phyloP scores from a whole-genome alignment of 2,888 invertebrate genomes.

The Ctenicera cuprea region DNA sequence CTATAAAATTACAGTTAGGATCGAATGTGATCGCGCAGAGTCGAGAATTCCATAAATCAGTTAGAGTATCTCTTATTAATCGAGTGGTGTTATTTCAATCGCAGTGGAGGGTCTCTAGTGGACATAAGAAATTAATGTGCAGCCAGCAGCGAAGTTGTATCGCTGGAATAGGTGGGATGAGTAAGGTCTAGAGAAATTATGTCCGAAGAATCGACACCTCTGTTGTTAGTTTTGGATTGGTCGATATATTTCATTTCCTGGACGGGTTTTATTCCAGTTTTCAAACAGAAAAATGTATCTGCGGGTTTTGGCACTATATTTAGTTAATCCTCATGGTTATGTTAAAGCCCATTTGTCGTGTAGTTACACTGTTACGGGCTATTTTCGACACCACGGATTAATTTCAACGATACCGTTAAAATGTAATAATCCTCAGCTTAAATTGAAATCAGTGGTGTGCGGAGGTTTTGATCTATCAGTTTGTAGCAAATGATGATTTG shows the following conservation, averaged over 20 bases:
- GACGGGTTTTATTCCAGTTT: not conserved
- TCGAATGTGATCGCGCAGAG: conserved; percentile 8
- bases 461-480: conserved; percentile 24
- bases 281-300: not conserved
- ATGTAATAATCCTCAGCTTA: conserved; percentile 28
- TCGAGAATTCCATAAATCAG: conserved; percentile 59
- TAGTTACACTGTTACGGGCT: conserved; percentile 2
- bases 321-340: conserved; percentile 6
- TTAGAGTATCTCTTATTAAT: conserved; percentile 65
- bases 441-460: conserved; percentile 35
- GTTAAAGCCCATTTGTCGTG: conserved; percentile 23
- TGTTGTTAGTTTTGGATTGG: conserved; percentile 17
- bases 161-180: not conserved
- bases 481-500: conserved; percentile 31
- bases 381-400: conserved; percentile 31
- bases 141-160: conserved; percentile 47
- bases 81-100: conserved; percentile 64
- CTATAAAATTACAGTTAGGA: conserved; percentile 20
- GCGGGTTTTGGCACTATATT: not conserved
- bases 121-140: conserved; percentile 64
- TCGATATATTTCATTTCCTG: conserved; percentile 18
- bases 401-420: conserved; percentile 35
- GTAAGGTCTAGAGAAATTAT: conserved; percentile 24
- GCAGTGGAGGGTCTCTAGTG: conserved; percentile 59
- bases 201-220: conserved; percentile 33